These are phyloP conservation scores for Leptinotarsa undecemlineata DNA, from an alignment of 1,140 invertebrate genomes.

Conservation along the genomic window DNA sequence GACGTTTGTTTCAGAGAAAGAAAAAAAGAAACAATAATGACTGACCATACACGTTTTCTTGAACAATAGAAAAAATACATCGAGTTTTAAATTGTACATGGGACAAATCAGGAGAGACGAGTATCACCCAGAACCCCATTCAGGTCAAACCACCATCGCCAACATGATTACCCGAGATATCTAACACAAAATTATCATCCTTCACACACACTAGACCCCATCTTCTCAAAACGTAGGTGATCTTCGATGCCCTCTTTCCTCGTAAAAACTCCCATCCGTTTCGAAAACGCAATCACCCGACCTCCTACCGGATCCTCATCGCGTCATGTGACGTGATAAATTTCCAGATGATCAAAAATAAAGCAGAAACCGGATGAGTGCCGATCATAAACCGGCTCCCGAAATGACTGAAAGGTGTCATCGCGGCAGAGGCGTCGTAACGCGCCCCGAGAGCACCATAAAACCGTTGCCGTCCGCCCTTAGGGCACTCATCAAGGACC, in stretches of 20 bases:
- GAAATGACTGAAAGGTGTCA: constrained; percentile 43
- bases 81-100: too few relatives aligned
- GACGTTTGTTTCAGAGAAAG: too few relatives aligned
- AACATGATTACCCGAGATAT: too few relatives aligned
- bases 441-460: constrained; percentile 40
- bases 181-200: too few relatives aligned
- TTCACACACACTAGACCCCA: too few relatives aligned
- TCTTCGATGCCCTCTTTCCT: background rate
- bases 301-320: background rate
- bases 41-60: too few relatives aligned
- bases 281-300: background rate
- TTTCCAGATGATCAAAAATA: constrained; percentile 28
- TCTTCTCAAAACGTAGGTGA: too few relatives aligned
- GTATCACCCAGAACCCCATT: too few relatives aligned
- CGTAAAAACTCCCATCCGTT: constrained; percentile 1
- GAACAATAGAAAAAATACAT: too few relatives aligned
- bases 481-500: constrained; percentile 39
- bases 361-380: constrained; percentile 24
- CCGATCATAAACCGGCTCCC: constrained; percentile 34
- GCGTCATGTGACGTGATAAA: background rate
- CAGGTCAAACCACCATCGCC: too few relatives aligned
- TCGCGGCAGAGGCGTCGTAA: constrained; percentile 35
- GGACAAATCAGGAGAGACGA: too few relatives aligned
- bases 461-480: constrained; percentile 41
- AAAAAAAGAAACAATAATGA: too few relatives aligned